Evolutionary conservation across 2,113 vertebrate genomes (phyloP).

Genomic region (Rhombomys opimus): DNA sequence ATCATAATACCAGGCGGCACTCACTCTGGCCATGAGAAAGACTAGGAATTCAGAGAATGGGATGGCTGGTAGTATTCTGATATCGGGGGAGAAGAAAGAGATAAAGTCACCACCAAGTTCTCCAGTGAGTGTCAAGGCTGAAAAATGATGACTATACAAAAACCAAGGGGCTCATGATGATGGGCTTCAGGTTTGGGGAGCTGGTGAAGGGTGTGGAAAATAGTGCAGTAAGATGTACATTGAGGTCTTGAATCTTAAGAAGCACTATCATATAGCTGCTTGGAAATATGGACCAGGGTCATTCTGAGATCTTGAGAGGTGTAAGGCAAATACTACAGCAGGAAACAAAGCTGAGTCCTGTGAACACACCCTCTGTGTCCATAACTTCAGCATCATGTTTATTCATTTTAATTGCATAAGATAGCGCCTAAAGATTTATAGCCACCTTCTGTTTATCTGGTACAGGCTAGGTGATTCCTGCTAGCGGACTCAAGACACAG

Average conservation of each 20-base stretch:
- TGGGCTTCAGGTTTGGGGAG: neutral
- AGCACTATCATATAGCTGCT: neutral
- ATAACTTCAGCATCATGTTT: neutral
- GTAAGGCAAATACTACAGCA: neutral
- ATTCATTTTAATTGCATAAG: neutral
- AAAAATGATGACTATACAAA: neutral
- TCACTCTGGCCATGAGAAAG: neutral
- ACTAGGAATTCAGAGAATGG: neutral
- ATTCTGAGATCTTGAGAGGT: neutral
- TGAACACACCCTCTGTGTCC: neutral
- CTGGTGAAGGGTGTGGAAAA: neutral
- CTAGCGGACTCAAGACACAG: neutral
- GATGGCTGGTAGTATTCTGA: neutral
- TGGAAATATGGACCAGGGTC: neutral
- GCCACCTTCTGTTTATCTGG: neutral
- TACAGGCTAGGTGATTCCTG: neutral
- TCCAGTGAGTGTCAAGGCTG: neutral
- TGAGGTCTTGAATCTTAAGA: neutral
- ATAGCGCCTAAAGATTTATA: neutral
- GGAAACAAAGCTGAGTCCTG: neutral
- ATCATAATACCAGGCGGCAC: neutral
- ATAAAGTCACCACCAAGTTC: neutral
- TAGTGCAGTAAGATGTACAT: neutral
- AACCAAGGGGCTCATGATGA: neutral
- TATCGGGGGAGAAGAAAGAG: neutral